Percentiles rank a stretch among this genome's conserved stretches.
Conservation (phyloP, 2,113 vertebrate species). For the Empidonax alnorum region DNA sequence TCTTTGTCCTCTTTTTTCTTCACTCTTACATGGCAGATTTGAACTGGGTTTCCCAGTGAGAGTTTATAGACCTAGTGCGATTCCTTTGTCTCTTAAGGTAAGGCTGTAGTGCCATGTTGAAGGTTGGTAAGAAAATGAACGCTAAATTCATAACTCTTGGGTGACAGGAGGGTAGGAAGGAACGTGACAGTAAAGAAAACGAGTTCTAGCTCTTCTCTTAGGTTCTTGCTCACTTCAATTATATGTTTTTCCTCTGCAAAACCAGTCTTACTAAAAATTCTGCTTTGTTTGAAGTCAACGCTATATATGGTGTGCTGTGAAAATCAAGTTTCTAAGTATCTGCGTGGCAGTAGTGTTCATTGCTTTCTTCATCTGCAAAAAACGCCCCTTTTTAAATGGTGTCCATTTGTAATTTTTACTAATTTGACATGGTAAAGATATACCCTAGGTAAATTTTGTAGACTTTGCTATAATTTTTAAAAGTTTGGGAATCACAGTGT, state of each 20-base stretch:
- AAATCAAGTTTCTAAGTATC: neutral
- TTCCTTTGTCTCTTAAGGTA: neutral
- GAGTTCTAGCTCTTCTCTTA: neutral
- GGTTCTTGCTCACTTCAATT: neutral
- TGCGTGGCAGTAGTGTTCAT: accelerated
- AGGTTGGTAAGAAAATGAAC: neutral
- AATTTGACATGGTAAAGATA: neutral
- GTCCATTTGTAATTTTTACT: neutral
- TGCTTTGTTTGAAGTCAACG: neutral
- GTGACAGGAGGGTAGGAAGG: neutral
- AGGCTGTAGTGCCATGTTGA: neutral
- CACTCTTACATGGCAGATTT: neutral
- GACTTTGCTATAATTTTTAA: neutral
- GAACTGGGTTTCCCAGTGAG: neutral
- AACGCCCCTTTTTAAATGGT: neutral
- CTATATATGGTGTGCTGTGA: neutral
- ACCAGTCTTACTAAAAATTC: neutral
- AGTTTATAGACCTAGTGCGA: neutral
- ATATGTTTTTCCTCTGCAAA: neutral
- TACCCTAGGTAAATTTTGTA: neutral
- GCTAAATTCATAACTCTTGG: neutral
- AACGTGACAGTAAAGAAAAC: neutral
- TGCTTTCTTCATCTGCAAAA: neutral
- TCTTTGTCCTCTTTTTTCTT: neutral
- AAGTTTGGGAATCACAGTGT: neutral